Base-by-base conservation (phyloP, 92 coral and sea anemone species). In the Siderastrea siderea region DNA sequence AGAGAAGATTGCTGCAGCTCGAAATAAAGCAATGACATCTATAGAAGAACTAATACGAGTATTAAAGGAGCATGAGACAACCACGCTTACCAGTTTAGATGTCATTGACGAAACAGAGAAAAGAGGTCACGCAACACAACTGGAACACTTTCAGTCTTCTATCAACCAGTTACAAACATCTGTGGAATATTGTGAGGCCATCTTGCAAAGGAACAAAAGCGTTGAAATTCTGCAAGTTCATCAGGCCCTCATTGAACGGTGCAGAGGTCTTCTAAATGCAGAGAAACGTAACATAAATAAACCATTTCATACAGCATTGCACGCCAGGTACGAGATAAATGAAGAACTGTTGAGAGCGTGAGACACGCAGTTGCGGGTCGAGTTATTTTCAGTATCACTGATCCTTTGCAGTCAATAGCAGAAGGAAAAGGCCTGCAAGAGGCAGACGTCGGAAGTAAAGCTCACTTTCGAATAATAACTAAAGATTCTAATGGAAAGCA, bases 361-460 rank as follows among this genome's bases (percentile, higher is more conserved):
- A 44, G 54, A 81, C 7, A 57, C 53, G 15, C 67, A 38, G 52
- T 19, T 71, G 78, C 81, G 9, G 92, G 94, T 12, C 61, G 67
- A 50, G 75, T 88, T 72, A 67, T 87, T 61, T 92, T 79, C n/a
- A 88, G 87, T 61, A 49, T 17, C 2, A 92, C 94, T 1, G 92
- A 92, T 71, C 63, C 89, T 7, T 49, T 66, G 17, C 60, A 50
- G 15, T 92, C 92, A 10, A 49, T 84, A 68, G 64, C 77, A 5
- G 92, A 92, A 74, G 92, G 90, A 47, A 52, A 75, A 50, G 92
- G 87, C 12, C 62, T 84, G 69, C 49, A 64, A 60, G 87, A 79
- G 8, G 87, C 79, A 0, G 51, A 92, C 38, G 38, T 74, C 16
- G 84, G 88, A 59, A 76, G 53, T 7, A 50, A 19, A 5, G 45